Conservation (phyloP, 2,113 vertebrate species). For the Oreocharis arfaki region DNA sequence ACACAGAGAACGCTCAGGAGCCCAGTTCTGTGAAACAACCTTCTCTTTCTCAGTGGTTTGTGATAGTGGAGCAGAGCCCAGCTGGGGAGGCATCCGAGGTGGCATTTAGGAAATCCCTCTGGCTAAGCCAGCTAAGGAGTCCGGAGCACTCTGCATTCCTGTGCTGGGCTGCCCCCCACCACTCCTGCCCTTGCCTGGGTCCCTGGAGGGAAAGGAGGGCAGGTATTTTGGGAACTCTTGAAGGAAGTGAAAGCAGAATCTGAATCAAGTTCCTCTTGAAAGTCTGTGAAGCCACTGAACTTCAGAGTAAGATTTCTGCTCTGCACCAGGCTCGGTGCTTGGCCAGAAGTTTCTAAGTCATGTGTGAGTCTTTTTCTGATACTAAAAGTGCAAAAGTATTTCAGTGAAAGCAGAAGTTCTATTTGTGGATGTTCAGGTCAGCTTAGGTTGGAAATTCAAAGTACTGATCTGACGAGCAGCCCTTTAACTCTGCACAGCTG, state of each 20-base stretch:
- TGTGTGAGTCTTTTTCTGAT: background rate
- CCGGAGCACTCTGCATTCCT: background rate
- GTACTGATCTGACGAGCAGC: background rate
- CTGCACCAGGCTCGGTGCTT: background rate
- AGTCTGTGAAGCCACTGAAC: background rate
- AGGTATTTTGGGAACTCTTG: background rate
- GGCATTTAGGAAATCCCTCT: background rate
- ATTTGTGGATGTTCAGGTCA: conserved; percentile 7
- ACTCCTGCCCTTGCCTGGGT: background rate
- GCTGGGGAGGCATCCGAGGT: background rate
- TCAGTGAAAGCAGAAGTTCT: background rate
- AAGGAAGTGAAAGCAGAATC: background rate
- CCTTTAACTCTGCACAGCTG: background rate
- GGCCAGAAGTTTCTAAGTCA: background rate
- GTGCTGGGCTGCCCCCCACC: background rate
- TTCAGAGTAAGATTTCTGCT: background rate
- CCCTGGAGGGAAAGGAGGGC: background rate
- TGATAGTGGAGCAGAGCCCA: background rate
- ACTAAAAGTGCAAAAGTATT: background rate
- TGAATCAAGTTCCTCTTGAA: background rate
- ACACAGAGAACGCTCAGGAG: accelerated
- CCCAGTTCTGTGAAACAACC: background rate
- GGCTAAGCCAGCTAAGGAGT: background rate
- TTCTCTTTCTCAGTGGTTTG: background rate
- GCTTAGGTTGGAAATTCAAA: conserved; percentile 18